Conservation (phyloP, 1,140 invertebrate species). For the Ceratoteleas bidentatus region DNA sequence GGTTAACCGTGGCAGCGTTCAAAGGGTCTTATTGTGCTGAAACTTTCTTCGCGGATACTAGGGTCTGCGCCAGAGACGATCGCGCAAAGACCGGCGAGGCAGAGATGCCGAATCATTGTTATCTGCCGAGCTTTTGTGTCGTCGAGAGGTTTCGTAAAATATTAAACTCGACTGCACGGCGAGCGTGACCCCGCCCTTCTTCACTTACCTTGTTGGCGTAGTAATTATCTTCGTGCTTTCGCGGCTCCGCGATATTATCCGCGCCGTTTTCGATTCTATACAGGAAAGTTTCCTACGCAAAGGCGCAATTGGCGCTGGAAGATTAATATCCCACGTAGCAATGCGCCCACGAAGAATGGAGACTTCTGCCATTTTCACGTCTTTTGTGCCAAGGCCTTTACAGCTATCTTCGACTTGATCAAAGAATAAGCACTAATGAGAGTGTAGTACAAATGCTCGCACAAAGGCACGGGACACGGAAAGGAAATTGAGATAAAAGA, state of each 20-base stretch:
- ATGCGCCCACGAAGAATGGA: slow-evolving; percentile 45
- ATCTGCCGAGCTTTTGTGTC: slow-evolving; percentile 65
- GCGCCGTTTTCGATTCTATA: slow-evolving; percentile 62
- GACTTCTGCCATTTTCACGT: slow-evolving; percentile 55
- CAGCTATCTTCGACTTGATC: slow-evolving; percentile 50
- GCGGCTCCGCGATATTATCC: slow-evolving; percentile 57
- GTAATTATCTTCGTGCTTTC: slow-evolving; percentile 65
- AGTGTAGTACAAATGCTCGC: slow-evolving; percentile 38
- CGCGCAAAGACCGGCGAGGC: slow-evolving; percentile 41
- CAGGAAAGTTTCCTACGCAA: slow-evolving; percentile 63
- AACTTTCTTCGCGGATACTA: slow-evolving; percentile 64
- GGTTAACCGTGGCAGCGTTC: slow-evolving; percentile 48
- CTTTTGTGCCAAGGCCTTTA: slow-evolving; percentile 51
- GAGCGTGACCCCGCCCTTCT: slow-evolving; percentile 64
- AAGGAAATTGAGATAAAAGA: slow-evolving; percentile 45
- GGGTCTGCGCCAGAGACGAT: slow-evolving; percentile 41
- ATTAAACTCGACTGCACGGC: slow-evolving; percentile 62
- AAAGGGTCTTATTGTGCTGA: slow-evolving; percentile 66
- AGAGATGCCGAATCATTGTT: slow-evolving; percentile 67
- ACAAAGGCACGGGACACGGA: slow-evolving; percentile 20
- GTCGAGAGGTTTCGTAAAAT: slow-evolving; percentile 66
- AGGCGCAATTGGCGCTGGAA: slow-evolving; percentile 57
- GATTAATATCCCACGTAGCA: slow-evolving; percentile 64
- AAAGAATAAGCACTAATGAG: slow-evolving; percentile 52
- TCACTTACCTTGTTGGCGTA: slow-evolving; percentile 65